These are phyloP conservation scores for Pollenia angustigena DNA, from an alignment of 2,888 invertebrate genomes.

Conservation along the genomic window DNA sequence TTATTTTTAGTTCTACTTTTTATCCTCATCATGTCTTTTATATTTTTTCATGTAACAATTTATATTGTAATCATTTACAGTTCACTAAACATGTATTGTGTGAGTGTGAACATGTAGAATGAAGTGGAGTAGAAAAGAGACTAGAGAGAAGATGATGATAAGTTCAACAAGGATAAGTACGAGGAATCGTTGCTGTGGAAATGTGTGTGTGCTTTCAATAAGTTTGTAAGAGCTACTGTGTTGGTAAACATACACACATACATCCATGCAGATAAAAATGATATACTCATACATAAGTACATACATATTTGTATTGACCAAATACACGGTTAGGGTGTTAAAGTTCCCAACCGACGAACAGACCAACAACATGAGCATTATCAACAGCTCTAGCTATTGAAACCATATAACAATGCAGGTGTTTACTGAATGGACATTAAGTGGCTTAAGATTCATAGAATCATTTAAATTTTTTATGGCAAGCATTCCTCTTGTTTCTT, in stretches of 20 bases:
- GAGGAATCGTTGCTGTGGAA: not conserved
- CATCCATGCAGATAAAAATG: not conserved
- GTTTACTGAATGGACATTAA: constrained; percentile 41
- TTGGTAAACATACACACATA: not conserved
- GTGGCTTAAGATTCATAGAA: not conserved
- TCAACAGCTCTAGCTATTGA: constrained; percentile 38
- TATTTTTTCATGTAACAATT: constrained; percentile 34
- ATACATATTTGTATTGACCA: not conserved
- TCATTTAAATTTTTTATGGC: too few relatives aligned
- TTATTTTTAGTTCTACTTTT: not conserved
- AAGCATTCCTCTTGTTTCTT: too few relatives aligned
- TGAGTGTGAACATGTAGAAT: not conserved
- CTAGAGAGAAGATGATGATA: constrained; percentile 25
- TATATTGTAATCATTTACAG: constrained; percentile 59
- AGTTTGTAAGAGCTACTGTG: not conserved
- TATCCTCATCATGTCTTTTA: constrained; percentile 6
- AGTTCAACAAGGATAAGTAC: constrained; percentile 14
- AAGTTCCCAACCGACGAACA: constrained; percentile 4
- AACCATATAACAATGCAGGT: constrained; percentile 24
- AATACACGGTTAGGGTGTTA: constrained; percentile 16
- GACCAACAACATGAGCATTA: constrained; percentile 17
- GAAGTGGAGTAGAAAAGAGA: constrained; percentile 13
- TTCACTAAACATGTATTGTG: constrained; percentile 15
- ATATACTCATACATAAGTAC: not conserved
- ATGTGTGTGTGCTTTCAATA: constrained; percentile 4